phyloP scores from a whole-genome alignment of 2,797 vertebrate genomes.

The Falco berigora region DNA sequence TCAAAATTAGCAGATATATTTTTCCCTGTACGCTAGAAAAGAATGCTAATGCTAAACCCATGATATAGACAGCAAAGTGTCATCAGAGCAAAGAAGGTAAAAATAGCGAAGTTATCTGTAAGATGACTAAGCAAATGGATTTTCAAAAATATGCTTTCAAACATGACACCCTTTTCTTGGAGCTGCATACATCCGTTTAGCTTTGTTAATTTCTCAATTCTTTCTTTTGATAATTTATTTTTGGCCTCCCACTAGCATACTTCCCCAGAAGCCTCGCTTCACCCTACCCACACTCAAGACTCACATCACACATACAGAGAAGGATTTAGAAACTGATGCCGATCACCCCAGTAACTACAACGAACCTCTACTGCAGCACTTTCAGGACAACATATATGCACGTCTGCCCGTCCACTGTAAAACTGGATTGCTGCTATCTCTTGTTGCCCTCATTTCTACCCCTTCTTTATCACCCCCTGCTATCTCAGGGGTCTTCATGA shows the following conservation, averaged over 20 bases:
- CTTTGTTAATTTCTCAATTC: constrained; percentile 41
- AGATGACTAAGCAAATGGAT: constrained; percentile 57
- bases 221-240: constrained; percentile 52
- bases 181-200: constrained; percentile 15
- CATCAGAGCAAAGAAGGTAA: constrained; percentile 49
- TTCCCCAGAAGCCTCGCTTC: constrained; percentile 50
- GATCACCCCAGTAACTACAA: background rate
- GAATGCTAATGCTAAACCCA: constrained; percentile 26
- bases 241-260: constrained; percentile 15
- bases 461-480: background rate
- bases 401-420: background rate
- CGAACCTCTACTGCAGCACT: background rate
- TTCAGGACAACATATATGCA: rapidly evolving
- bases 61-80: constrained; percentile 4
- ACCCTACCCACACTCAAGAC: constrained; percentile 42
- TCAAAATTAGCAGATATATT: constrained; percentile 12
- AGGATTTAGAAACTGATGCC: background rate
- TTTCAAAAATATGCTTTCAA: constrained; percentile 48
- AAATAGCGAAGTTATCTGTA: constrained; percentile 53
- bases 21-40: background rate
- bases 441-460: background rate
- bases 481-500: background rate
- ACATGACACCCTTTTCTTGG: constrained; percentile 20
- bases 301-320: background rate
- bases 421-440: background rate